These are phyloP conservation scores for Anguilla obscura DNA, from an alignment of 2,797 vertebrate genomes.

Conservation along the genomic window DNA sequence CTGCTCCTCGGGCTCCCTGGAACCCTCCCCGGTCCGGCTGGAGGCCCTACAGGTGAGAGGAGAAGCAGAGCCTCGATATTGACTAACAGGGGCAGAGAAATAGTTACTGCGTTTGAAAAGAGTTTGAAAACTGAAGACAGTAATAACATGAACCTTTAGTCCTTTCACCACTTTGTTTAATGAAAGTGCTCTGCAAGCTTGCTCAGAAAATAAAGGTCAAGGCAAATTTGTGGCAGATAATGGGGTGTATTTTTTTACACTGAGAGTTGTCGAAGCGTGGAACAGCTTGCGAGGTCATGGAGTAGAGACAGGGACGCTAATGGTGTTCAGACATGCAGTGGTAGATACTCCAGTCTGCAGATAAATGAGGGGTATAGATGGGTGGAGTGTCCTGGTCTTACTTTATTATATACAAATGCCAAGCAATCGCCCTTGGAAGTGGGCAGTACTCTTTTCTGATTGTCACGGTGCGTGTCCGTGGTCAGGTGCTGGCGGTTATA, in stretches of 20 bases:
- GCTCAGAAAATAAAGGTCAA: neutral
- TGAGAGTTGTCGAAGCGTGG: neutral
- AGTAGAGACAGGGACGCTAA: neutral
- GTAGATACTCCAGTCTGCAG: neutral
- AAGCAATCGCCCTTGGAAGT: neutral
- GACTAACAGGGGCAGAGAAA: neutral
- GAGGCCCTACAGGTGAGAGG: conserved; percentile 88
- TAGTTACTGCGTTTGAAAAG: neutral
- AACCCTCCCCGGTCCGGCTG: conserved; percentile 87
- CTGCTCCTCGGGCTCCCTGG: conserved; percentile 59
- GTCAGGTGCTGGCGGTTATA: too few relatives aligned
- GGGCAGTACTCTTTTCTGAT: neutral
- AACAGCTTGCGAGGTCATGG: neutral
- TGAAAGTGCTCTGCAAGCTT: neutral
- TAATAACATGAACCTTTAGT: neutral
- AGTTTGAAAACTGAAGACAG: neutral
- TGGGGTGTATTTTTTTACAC: neutral
- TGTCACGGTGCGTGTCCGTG: neutral
- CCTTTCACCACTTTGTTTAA: neutral
- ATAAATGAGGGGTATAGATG: neutral
- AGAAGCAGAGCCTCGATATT: neutral
- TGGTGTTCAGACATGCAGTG: too few relatives aligned
- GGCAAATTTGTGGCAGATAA: neutral
- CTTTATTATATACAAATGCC: neutral
- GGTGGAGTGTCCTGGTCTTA: neutral